Conservation (phyloP, 2,888 invertebrate species). For the Orthonychiurus folsomi region DNA sequence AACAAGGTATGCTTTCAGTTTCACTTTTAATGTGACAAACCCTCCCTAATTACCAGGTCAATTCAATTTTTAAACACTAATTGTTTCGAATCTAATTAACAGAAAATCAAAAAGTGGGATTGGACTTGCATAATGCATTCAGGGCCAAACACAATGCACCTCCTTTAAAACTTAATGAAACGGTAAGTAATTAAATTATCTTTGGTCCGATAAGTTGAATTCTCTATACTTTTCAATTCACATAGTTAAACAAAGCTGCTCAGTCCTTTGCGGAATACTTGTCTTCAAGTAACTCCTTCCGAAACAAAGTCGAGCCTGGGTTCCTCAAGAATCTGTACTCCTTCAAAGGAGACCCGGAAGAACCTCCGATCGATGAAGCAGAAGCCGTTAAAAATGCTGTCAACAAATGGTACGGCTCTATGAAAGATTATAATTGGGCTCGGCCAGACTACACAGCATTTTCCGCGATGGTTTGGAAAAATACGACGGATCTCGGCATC, state of each 20-base stretch:
- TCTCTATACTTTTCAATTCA: background rate
- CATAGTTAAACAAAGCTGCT: slow-evolving; percentile 28
- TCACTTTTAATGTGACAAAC: background rate
- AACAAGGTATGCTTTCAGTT: background rate
- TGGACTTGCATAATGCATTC: slow-evolving; percentile 26
- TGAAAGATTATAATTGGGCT: slow-evolving; percentile 25
- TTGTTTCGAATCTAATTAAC: background rate
- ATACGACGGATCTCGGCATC: slow-evolving; percentile 27
- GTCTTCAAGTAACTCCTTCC: slow-evolving; percentile 12
- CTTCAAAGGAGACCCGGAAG: slow-evolving; percentile 26
- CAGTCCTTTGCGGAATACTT: slow-evolving; percentile 30
- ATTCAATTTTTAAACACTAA: background rate
- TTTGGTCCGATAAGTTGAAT: background rate
- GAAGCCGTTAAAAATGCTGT: slow-evolving; percentile 28
- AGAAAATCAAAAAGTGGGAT: slow-evolving; percentile 27
- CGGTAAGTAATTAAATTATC: slow-evolving; percentile 16
- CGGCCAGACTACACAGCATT: slow-evolving; percentile 28
- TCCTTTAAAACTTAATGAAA: slow-evolving; percentile 26
- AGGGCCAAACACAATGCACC: slow-evolving; percentile 28
- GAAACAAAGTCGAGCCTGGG: slow-evolving; percentile 19
- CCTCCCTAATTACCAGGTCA: background rate
- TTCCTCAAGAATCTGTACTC: slow-evolving; percentile 30
- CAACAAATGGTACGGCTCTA: slow-evolving; percentile 27
- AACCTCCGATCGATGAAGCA: slow-evolving; percentile 7
- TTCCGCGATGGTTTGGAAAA: slow-evolving; percentile 32